A percentile compares a stretch with the other conserved stretches of the same genome.
Evolutionary conservation across 2,113 vertebrate genomes (phyloP).

Genomic region (Agelaius tricolor): DNA sequence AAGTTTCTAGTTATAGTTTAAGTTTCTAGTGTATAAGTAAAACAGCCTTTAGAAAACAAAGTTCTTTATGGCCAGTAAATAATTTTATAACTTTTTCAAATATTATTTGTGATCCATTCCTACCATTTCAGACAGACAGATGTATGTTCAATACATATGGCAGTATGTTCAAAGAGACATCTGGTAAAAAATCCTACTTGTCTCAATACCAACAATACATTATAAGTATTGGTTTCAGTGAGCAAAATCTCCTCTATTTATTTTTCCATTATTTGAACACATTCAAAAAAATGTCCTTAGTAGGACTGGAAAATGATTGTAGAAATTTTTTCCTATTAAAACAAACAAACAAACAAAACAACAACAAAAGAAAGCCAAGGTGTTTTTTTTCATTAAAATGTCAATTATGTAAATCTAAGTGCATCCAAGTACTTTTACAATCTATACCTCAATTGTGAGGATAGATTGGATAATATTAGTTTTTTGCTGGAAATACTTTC

Average conservation of each 20-base stretch:
- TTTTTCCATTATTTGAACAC: background rate
- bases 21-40: background rate
- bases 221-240: background rate
- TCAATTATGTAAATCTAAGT: background rate
- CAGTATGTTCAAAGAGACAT: background rate
- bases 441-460: background rate
- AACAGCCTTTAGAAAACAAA: background rate
- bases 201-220: background rate
- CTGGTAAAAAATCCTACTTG: background rate
- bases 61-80: background rate
- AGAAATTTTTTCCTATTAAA: background rate
- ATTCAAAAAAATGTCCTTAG: background rate
- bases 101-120: background rate
- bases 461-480: background rate
- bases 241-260: background rate
- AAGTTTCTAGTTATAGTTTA: background rate
- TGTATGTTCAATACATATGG: background rate
- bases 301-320: background rate
- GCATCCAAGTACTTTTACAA: background rate
- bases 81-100: background rate
- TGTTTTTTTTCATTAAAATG: background rate
- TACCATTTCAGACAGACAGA: background rate
- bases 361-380: no score
- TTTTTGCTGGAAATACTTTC: background rate
- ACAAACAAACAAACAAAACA: background rate